These are phyloP conservation scores for Sitta europaea DNA, from an alignment of 2,113 vertebrate species.

Conservation along the genomic window DNA sequence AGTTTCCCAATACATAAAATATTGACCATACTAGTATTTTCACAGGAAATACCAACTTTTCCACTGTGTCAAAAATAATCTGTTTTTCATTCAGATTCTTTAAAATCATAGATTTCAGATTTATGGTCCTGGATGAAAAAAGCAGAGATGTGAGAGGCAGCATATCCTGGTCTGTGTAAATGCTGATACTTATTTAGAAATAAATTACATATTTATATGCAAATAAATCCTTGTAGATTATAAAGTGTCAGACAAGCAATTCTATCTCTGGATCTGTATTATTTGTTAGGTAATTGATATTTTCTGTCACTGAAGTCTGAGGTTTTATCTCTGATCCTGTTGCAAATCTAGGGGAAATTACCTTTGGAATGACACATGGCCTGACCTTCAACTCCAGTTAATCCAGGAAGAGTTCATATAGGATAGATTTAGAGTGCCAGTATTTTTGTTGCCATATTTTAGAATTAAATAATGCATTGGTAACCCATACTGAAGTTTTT, in stretches of 20 bases:
- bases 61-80: conserved; percentile 54
- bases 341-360: conserved; percentile 17
- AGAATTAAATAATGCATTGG: background rate
- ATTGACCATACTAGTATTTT: conserved; percentile 45
- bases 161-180: background rate
- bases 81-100: conserved; percentile 27
- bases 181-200: background rate
- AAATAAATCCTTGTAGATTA: background rate
- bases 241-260: background rate
- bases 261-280: background rate
- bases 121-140: background rate
- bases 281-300: background rate
- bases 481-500: background rate
- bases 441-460: background rate
- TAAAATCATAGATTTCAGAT: conserved; percentile 36
- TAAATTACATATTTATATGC: background rate
- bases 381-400: conserved; percentile 25
- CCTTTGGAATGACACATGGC: background rate
- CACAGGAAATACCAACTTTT: conserved; percentile 62
- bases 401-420: background rate
- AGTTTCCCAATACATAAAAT: conserved; percentile 57
- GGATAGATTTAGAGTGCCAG: background rate
- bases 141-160: background rate
- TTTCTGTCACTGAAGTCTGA: background rate
- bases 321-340: background rate